A percentile compares a stretch with the other conserved stretches of the same genome.
Conservation (phyloP, 2,888 invertebrate species). For the Watsonalla cultraria region DNA sequence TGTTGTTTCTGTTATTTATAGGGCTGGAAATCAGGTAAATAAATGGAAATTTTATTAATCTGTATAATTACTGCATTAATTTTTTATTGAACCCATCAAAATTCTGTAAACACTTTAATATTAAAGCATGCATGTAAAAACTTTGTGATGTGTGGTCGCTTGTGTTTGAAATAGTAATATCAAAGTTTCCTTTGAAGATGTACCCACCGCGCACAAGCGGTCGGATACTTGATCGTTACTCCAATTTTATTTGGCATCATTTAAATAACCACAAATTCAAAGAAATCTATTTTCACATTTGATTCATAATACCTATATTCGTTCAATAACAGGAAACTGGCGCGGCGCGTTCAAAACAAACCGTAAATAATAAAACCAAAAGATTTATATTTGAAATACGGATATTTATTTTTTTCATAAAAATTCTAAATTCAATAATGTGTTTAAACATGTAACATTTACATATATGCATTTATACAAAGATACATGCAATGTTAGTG, state of each 20-base stretch:
- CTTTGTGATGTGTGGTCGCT: too few relatives aligned
- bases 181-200: not conserved
- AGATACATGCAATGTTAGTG: slow-evolving; percentile 79
- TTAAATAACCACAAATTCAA: not conserved
- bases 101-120: too few relatives aligned
- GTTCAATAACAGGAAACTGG: slow-evolving; percentile 1
- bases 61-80: too few relatives aligned
- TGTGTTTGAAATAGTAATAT: not conserved
- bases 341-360: slow-evolving; percentile 11
- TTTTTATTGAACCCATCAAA: too few relatives aligned
- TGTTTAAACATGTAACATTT: slow-evolving; percentile 80
- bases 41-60: too few relatives aligned
- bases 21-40: too few relatives aligned
- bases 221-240: not conserved
- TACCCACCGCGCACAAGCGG: not conserved
- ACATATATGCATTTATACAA: slow-evolving; percentile 80
- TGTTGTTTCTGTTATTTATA: too few relatives aligned
- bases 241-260: not conserved
- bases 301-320: not conserved
- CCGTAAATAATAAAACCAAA: slow-evolving; percentile 57
- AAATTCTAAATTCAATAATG: slow-evolving; percentile 80
- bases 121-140: not conserved
- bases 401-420: slow-evolving; percentile 80
- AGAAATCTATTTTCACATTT: not conserved
- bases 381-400: slow-evolving; percentile 76